Evolutionary conservation across 2,888 invertebrate species (phyloP).

Genomic region (Caenorhabditis japonica): DNA sequence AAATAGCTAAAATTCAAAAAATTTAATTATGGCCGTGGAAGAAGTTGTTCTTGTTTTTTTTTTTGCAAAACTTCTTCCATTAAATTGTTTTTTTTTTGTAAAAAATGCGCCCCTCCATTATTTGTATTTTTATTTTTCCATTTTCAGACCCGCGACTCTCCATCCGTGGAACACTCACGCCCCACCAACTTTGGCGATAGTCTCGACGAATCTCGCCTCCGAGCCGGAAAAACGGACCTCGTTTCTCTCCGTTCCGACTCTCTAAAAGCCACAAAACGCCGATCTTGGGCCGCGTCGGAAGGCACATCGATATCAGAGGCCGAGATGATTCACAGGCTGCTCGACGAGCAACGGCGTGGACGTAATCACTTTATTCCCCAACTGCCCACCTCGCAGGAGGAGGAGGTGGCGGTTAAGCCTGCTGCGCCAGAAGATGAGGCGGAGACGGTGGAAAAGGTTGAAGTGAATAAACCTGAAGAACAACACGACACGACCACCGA

Average conservation of each 20-base stretch:
- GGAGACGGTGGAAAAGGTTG: not conserved
- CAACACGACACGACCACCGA: constrained; percentile 47
- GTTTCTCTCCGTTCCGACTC: constrained; percentile 73
- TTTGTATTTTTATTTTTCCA: too few relatives aligned
- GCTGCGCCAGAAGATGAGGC: constrained; percentile 16
- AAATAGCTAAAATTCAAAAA: too few relatives aligned
- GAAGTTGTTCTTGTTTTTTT: too few relatives aligned
- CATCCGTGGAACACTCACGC: constrained; percentile 37
- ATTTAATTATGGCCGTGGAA: too few relatives aligned
- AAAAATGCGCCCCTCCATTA: not conserved
- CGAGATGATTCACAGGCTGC: constrained; percentile 68
- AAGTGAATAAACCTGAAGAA: constrained; percentile 4
- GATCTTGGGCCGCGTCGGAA: constrained; percentile 75
- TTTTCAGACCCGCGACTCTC: constrained; percentile 31
- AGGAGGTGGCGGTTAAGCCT: too few relatives aligned
- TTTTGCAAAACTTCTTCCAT: too few relatives aligned
- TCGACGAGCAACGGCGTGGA: constrained; percentile 70
- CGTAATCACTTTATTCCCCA: constrained; percentile 62
- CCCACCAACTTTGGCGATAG: constrained; percentile 49
- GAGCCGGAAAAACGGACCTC: constrained; percentile 67
- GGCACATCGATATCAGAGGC: constrained; percentile 65
- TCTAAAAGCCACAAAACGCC: constrained; percentile 74
- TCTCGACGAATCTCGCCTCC: constrained; percentile 57
- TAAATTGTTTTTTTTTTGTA: too few relatives aligned
- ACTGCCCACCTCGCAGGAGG: constrained; percentile 47